Evolutionary conservation across 2,888 invertebrate genomes (phyloP).

Genomic region (Julus scanicus): DNA sequence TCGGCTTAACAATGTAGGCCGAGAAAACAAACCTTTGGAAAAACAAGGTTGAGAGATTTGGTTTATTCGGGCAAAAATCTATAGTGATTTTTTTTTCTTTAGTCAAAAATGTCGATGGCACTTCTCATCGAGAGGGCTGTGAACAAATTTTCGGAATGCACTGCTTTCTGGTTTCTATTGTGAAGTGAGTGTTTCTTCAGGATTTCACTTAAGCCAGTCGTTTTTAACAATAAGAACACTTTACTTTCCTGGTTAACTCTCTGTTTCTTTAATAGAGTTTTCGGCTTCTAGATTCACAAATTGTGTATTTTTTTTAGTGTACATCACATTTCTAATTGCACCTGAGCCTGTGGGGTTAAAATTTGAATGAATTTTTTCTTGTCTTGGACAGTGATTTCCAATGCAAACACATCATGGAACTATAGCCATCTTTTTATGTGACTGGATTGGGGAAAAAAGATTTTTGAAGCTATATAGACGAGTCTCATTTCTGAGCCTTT

Average conservation of each 20-base stretch:
- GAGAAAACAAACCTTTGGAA: not conserved
- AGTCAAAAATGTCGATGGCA: slow-evolving; percentile 1
- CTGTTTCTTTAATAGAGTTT: not conserved
- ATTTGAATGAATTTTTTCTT: not conserved
- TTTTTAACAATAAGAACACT: not conserved
- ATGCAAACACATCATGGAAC: not conserved
- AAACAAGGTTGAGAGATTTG: not conserved
- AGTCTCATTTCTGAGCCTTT: not conserved
- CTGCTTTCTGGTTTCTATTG: slow-evolving; percentile 5
- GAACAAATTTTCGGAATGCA: slow-evolving; percentile 14
- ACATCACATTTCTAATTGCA: not conserved
- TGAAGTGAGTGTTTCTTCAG: slow-evolving; percentile 14
- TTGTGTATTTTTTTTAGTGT: not conserved
- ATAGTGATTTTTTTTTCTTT: not conserved
- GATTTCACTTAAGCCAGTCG: not conserved
- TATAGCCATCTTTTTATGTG: slow-evolving; percentile 7
- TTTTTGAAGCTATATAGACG: not conserved
- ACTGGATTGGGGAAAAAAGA: not conserved
- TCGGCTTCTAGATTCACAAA: not conserved
- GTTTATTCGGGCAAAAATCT: not conserved
- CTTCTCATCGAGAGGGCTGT: not conserved
- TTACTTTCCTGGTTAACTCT: not conserved
- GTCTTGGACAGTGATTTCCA: not conserved
- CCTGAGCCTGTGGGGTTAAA: not conserved
- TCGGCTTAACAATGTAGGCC: not conserved